Base-by-base conservation (phyloP, 2,113 vertebrate species). In the Heterochromis multidens region DNA sequence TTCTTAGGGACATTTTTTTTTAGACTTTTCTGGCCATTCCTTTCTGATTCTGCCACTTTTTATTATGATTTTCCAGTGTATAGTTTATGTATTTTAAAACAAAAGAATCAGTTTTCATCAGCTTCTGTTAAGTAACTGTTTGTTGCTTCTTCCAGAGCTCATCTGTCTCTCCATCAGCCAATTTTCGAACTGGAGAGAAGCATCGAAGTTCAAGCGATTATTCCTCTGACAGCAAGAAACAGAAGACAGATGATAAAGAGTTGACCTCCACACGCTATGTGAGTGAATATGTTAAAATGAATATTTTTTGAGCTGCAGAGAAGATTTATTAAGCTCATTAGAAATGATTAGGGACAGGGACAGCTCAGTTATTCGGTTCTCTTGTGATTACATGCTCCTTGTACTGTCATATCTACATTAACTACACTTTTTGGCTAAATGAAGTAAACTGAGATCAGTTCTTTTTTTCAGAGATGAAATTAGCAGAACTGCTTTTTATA, bases 231-330 rank as follows among this genome's bases (percentile, higher is more conserved):
- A 97, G 95, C 95, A 99, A 99, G 96, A 99, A 99, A 46, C 98
- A 98, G 95, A 99, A 98, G 94, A 99, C 97, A 1, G 97, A 98
- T 79, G 97, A 98, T 81, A 99, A 99, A 84, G 98, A 99, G 92
- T 95, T 97, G 86, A 94, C 97, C 81, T 88, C 95, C 1, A 94
- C 97, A 79, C 98, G 97, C 92, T 99, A 99, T 0, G 98, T 99
- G 93, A 96, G 98, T 89, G 77, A 46, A 72, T 23, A 40, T n/a
- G 35, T 21, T 52, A 3, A 16, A 31, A 54, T 19, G 10, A 6
- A 37, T 5, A 1, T 37, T 52, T 57, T 46, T 21, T 60, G 57
- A 33, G 19, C 19, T 12, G 7, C 16, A 2, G 7, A 76, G 60
- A 25, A 70, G 27, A 21, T 57, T 60, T 21, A 79, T 87, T 54